Evolutionary conservation across 2,113 vertebrate genomes (phyloP), one percentile per base, ranked within the genome.

Genomic region (Megaceryle maxima): DNA sequence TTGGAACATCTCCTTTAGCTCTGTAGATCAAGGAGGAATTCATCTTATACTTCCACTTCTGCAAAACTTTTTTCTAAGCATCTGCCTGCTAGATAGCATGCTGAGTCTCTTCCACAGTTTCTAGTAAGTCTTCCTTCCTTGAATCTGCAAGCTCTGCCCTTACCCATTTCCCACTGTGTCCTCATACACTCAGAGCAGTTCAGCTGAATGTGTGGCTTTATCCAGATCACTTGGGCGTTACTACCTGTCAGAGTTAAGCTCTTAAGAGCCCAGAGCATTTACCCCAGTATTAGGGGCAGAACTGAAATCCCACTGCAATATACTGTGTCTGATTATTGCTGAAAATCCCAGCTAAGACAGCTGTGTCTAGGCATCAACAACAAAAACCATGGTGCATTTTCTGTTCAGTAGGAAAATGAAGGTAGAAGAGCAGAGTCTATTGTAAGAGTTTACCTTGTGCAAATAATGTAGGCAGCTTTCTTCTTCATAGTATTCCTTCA

Each of bases 401-500:
- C 39, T 62, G 25, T 57, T 33, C 11, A 44, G 29, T 1, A 60
- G 31, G 33, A 64, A 44, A 63, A 53, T 6, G 6, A 83, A 87
- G 15, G 26, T 46, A 48, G 31, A 79, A 51, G 39, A 79, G 22
- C 51, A 66, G 33, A 13, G 56, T 41, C 28, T 53, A 53, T 3
- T 51, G 14, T 21, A 87, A 64, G 21, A 75, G 96, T 98, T 98
- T 97, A 99, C 99, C 97, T 98, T 99, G 96, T 99, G 99, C 97
- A 99, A 98, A 92, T 98, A 99, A 92, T 99, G 98, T 81, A 99
- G 98, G 96, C 99, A 99, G 86, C 99, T 99, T 94, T 99, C 99
- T 92, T 99, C 98, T 96, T 99, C 99, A 13, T 99, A 99, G 94
- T 99, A 99, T 87, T 99, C 99, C 97, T 99, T 99, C 94, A 99